Percentiles rank a stretch among this genome's conserved stretches.
Evolutionary conservation across 2,888 invertebrate genomes (phyloP).

Genomic region (Bembecia ichneumoniformis): DNA sequence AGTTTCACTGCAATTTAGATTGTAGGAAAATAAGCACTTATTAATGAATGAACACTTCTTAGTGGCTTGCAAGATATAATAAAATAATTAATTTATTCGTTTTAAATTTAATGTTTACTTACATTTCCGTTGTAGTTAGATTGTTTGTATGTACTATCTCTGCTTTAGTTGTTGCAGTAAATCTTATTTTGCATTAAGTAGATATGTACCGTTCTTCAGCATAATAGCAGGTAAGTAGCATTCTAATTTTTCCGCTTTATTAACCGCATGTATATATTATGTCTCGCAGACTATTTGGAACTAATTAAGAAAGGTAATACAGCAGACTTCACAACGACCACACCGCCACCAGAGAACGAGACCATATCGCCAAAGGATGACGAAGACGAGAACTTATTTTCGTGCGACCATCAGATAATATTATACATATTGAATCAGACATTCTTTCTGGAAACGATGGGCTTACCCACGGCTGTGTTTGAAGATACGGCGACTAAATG

Average conservation of each 20-base stretch:
- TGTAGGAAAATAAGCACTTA: too few relatives aligned
- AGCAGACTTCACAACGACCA: constrained; percentile 24
- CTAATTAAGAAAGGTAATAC: constrained; percentile 26
- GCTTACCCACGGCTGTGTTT: constrained; percentile 35
- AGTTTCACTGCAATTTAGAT: too few relatives aligned
- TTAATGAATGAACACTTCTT: too few relatives aligned
- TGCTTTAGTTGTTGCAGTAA: constrained; percentile 1
- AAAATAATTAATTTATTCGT: too few relatives aligned
- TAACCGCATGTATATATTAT: constrained; percentile 44
- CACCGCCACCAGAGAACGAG: constrained; percentile 24
- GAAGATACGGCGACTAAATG: constrained; percentile 39
- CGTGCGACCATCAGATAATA: constrained; percentile 82
- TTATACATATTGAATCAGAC: constrained; percentile 79
- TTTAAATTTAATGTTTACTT: too few relatives aligned
- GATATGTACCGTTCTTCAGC: background rate
- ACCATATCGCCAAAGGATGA: constrained; percentile 44
- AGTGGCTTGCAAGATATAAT: too few relatives aligned
- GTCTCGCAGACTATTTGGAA: constrained; percentile 37
- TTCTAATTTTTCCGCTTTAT: constrained; percentile 43
- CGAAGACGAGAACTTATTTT: constrained; percentile 57
- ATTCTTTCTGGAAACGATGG: constrained; percentile 49
- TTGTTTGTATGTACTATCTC: background rate
- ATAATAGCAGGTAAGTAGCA: background rate
- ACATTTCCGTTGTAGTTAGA: background rate
- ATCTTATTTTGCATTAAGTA: background rate